Evolutionary conservation across 2,113 vertebrate species (phyloP), one percentile per base, ranked within the genome.

Genomic region (Oenanthe oenanthe): DNA sequence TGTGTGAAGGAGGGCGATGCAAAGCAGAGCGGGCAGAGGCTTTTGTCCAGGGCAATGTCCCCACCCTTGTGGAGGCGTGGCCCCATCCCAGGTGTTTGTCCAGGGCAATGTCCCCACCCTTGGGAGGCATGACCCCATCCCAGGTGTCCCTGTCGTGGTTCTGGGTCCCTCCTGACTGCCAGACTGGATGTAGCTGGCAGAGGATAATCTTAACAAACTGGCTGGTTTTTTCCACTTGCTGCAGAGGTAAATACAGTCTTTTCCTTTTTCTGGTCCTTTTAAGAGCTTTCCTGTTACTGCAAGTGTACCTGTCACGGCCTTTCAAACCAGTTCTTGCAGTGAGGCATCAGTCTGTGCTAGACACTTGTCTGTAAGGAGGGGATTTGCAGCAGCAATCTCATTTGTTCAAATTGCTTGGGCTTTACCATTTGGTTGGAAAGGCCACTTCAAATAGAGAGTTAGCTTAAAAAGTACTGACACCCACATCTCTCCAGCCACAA

Each of bases 41-140:
- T 0, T 82, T 92, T 81, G 32, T 45, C 19, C 29, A 26, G 31
- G 38, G 12, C 28, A 45, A 25, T 5, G 0, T 19, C 13, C 9
- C 20, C 18, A 38, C 7, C 3, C 13, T 0, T 6, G 6, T 1
- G 0, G 1, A 89, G 43, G 22, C 0, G 0, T n/a, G n/a, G n/a
- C n/a, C n/a, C n/a, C n/a, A n/a, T n/a, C n/a, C n/a, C n/a, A n/a
- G n/a, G n/a, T n/a, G n/a, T 82, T 92, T 81, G 32, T 45, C 19
- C 29, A 26, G 31, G 38, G 12, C 28, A 45, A 25, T 5, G 0
- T 19, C 13, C 9, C 20, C 18, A 38, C 7, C 3, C 13, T 0
- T 6, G 6, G 0, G 1, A 89, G 43, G 22, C 0, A 0, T 68
- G 43, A 76, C n/a, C 4, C 26, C 0, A 0, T 50, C 16, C 60